Percentiles rank a stretch among this genome's conserved stretches.
phyloP scores from a whole-genome alignment of 2,797 vertebrate genomes.

The Sebastes steindachneri region DNA sequence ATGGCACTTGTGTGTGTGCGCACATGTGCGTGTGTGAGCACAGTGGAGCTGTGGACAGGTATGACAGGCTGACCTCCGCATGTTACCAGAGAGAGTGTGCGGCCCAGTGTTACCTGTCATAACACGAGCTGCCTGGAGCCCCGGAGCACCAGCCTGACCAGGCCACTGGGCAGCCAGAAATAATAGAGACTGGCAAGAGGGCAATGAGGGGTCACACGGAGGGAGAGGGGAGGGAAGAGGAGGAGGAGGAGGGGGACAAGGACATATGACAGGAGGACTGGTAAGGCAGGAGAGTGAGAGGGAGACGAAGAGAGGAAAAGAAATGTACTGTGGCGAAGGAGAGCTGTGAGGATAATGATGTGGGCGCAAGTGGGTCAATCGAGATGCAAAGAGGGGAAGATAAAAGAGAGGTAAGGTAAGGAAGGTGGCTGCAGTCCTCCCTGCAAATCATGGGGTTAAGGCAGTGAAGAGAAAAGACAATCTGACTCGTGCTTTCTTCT shows the following conservation, averaged over 20 bases:
- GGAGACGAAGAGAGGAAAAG: conserved; percentile 23
- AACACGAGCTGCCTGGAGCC: conserved; percentile 69
- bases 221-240: not conserved
- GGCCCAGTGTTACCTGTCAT: conserved; percentile 79
- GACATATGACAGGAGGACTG: conserved; percentile 59
- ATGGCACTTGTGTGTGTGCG: conserved; percentile 12
- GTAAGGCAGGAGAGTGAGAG: conserved; percentile 43
- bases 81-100: conserved; percentile 74
- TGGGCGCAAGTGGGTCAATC: conserved; percentile 53
- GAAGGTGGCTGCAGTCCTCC: conserved; percentile 33
- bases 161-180: conserved; percentile 76
- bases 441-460: conserved; percentile 16
- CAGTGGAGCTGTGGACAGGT: conserved; percentile 67
- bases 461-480: conserved; percentile 7
- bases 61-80: conserved; percentile 77
- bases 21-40: conserved; percentile 5
- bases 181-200: conserved; percentile 81
- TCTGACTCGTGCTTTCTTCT: not conserved
- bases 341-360: conserved; percentile 57
- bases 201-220: conserved; percentile 69
- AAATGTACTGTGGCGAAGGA: conserved; percentile 33
- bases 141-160: conserved; percentile 66
- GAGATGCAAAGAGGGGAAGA: conserved; percentile 48
- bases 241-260: not conserved
- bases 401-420: not conserved